A percentile compares a stretch with the other conserved stretches of the same genome.
These are phyloP conservation scores for Aphelenchoides fujianensis DNA, from an alignment of 1,140 invertebrate genomes.

Conservation along the genomic window DNA sequence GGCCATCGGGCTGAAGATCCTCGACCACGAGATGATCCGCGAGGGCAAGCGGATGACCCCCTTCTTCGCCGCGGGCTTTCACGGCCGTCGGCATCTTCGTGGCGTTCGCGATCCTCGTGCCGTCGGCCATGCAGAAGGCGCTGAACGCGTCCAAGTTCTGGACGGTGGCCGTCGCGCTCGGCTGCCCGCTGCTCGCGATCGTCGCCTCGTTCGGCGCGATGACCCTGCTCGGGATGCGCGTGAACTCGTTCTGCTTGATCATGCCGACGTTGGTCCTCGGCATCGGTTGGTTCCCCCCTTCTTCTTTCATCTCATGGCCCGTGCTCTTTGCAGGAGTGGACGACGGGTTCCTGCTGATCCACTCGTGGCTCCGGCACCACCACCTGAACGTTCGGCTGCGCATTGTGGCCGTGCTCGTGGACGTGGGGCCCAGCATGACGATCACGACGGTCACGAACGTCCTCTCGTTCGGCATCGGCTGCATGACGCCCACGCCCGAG, in stretches of 20 bases:
- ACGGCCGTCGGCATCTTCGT: constrained; percentile 49
- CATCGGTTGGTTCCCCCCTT: constrained; percentile 42
- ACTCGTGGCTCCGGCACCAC: constrained; percentile 38
- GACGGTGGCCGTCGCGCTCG: constrained; percentile 18
- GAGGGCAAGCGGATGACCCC: constrained; percentile 53
- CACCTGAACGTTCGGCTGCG: constrained; percentile 17
- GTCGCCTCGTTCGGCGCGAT: constrained; percentile 48
- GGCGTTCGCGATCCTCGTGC: constrained; percentile 9
- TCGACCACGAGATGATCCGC: constrained; percentile 56
- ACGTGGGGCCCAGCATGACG: constrained; percentile 94
- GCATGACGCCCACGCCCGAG: constrained; percentile 78
- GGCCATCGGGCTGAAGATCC: constrained; percentile 51
- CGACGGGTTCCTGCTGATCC: constrained; percentile 53
- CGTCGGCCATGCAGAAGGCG: constrained; percentile 16
- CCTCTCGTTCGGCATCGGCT: constrained; percentile 92
- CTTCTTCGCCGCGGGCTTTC: constrained; percentile 55
- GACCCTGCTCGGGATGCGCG: constrained; percentile 45
- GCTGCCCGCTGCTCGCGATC: constrained; percentile 10
- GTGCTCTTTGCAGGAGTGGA: constrained; percentile 47
- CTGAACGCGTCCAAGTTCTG: constrained; percentile 18
- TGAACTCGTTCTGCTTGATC: constrained; percentile 56
- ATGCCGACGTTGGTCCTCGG: constrained; percentile 57
- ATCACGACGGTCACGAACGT: constrained; percentile 94
- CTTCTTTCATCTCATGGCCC: constrained; percentile 1
- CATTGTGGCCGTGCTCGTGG: constrained; percentile 63